A percentile compares a stretch with the other conserved stretches of the same genome.
Evolutionary conservation across 2,113 vertebrate species (phyloP).

Genomic region (Globicephala melas): DNA sequence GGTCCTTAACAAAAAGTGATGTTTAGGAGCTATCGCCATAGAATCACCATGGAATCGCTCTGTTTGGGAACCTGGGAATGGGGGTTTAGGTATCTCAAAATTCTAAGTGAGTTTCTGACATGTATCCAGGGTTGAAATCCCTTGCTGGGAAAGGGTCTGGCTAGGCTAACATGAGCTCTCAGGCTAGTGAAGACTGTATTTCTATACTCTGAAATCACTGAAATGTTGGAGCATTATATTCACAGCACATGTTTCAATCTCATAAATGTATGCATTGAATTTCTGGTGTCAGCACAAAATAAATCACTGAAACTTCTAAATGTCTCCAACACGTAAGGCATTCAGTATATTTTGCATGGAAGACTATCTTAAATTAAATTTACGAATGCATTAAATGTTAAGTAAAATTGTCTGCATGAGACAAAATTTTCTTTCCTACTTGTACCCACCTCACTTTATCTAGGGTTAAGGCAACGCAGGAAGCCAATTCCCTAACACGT

Average conservation of each 20-base stretch:
- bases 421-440: background rate
- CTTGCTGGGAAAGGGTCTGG: background rate
- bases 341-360: background rate
- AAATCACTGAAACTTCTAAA: background rate
- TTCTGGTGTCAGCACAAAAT: background rate
- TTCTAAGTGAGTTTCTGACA: background rate
- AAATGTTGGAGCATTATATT: background rate
- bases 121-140: background rate
- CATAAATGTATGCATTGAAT: background rate
- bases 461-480: background rate
- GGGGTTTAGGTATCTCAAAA: background rate
- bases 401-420: background rate
- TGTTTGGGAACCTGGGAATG: background rate
- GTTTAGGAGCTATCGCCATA: background rate
- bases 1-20: background rate
- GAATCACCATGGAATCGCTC: background rate
- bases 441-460: background rate
- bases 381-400: background rate
- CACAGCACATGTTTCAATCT: background rate
- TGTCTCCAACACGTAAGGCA: background rate
- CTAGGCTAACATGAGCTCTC: background rate
- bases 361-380: background rate
- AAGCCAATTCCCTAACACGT: background rate
- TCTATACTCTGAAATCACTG: background rate
- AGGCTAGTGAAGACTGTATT: background rate